Conservation (phyloP, 2,797 vertebrate species). For the Emydoidea blandingii region DNA sequence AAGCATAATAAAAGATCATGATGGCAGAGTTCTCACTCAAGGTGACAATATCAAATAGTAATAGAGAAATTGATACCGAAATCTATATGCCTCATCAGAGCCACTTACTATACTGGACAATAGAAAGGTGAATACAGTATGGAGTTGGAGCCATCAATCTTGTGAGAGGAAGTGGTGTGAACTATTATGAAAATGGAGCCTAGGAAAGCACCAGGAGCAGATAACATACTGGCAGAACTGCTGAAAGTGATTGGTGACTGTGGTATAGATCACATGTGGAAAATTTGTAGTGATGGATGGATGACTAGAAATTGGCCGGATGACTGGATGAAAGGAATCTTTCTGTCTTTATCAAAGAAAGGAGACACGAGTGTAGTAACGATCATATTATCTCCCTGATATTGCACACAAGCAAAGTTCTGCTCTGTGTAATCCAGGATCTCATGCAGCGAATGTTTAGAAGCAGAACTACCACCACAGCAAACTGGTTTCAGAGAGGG, state of each 20-base stretch:
- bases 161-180: background rate
- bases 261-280: background rate
- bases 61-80: background rate
- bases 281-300: background rate
- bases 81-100: background rate
- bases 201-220: background rate
- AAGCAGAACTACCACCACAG: too few species aligned
- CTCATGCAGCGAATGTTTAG: too few species aligned
- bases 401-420: too few species aligned
- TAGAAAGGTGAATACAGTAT: background rate
- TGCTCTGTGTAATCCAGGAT: too few species aligned
- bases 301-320: too few species aligned
- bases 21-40: background rate
- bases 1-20: background rate
- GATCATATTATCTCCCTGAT: too few species aligned
- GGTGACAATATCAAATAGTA: background rate
- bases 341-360: too few species aligned
- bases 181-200: background rate
- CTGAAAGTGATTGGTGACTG: background rate
- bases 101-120: background rate
- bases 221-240: background rate
- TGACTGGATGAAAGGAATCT: too few species aligned
- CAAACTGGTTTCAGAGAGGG: too few species aligned
- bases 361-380: too few species aligned
- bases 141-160: background rate